Evolutionary conservation across 2,113 vertebrate species (phyloP).

Genomic region (Ictalurus punctatus): DNA sequence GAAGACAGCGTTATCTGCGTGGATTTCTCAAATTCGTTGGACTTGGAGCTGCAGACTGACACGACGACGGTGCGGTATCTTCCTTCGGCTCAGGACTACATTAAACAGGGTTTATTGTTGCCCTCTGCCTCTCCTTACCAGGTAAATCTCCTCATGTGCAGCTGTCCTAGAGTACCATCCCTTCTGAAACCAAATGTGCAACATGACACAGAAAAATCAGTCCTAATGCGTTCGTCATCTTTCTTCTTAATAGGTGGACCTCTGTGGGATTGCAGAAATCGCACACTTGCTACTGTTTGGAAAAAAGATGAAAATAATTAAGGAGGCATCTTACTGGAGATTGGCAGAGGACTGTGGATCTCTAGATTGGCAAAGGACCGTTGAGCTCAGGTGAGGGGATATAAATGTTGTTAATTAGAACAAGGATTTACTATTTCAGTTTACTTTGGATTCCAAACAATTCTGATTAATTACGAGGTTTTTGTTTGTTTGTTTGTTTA

Average conservation of each 20-base stretch:
- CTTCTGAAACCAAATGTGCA: not conserved
- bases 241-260: slow-evolving; percentile 73
- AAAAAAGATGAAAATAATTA: slow-evolving; percentile 67
- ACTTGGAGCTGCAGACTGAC: slow-evolving; percentile 70
- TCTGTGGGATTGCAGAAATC: slow-evolving; percentile 82
- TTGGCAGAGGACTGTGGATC: slow-evolving; percentile 49
- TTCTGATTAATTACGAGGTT: not conserved
- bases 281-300: slow-evolving; percentile 78
- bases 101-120: slow-evolving; percentile 74
- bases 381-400: slow-evolving; percentile 40
- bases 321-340: slow-evolving; percentile 73
- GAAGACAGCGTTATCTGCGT: slow-evolving; percentile 68
- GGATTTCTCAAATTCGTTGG: slow-evolving; percentile 82
- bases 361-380: slow-evolving; percentile 49
- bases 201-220: not conserved
- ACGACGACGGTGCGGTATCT: slow-evolving; percentile 66
- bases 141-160: slow-evolving; percentile 60
- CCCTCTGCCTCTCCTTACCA: slow-evolving; percentile 74
- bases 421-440: not conserved
- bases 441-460: not conserved
- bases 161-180: not conserved
- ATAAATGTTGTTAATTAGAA: not conserved
- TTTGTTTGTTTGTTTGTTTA: not conserved
- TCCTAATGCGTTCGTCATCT: not conserved
- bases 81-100: slow-evolving; percentile 69